Conservation (phyloP, 2,797 vertebrate genomes). For the Sebastes diaconus region DNA sequence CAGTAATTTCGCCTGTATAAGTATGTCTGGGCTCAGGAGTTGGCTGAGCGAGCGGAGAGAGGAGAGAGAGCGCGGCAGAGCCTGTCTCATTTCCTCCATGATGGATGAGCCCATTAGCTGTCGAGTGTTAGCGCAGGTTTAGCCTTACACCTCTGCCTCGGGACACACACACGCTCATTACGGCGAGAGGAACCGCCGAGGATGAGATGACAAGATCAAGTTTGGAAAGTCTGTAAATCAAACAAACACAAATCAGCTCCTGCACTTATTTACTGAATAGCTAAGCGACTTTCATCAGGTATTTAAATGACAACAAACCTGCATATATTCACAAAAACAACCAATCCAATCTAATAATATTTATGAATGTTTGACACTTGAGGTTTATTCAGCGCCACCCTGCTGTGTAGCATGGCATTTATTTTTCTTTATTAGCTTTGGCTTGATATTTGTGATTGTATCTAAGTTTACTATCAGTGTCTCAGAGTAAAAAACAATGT, state of each 20-base stretch:
- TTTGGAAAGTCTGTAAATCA: conserved; percentile 9
- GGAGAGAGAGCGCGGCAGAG: conserved; percentile 24
- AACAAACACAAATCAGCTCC: not conserved
- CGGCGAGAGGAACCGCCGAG: not conserved
- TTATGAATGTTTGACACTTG: not conserved
- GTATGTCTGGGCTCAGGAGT: conserved; percentile 44
- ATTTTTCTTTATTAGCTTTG: not conserved
- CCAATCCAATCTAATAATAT: not conserved
- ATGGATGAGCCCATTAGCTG: conserved; percentile 77
- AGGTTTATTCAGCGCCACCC: not conserved
- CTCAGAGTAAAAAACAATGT: not conserved
- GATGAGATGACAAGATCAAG: conserved; percentile 15
- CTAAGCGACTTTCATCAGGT: not conserved
- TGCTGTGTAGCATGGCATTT: not conserved
- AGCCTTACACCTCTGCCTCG: conserved; percentile 60
- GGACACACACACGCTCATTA: conserved; percentile 36
- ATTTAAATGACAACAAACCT: not conserved
- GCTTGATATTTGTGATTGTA: not conserved
- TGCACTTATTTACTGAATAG: not conserved
- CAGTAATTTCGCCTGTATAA: conserved; percentile 53
- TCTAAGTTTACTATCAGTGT: not conserved
- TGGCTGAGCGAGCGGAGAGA: conserved; percentile 25
- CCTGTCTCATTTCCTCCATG: conserved; percentile 75
- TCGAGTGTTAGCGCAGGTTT: conserved; percentile 67
- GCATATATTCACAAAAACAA: not conserved